Evolutionary conservation across 2,797 vertebrate species (phyloP), one percentile per base, ranked within the genome.

Genomic region (Odontamblyopus rebecca): DNA sequence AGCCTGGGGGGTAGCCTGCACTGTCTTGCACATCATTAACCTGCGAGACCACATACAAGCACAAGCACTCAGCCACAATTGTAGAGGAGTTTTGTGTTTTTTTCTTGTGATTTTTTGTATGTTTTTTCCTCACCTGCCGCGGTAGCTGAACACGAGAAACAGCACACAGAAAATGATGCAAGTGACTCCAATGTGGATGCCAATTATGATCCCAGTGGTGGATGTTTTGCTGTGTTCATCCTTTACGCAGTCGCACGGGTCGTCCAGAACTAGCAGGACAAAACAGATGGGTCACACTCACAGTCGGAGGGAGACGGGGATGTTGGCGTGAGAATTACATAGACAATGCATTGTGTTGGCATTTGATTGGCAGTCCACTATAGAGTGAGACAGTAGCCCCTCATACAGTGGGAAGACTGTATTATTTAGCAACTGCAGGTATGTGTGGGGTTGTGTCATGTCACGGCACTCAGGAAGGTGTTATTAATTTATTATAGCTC

Each of bases 131-230:
- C 89, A 99, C 98, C 98, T 97, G 89, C 97, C 96, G 30, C 96
- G 94, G 85, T 99, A 99, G 80, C 97, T 98, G 67, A 98, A 98
- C 89, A 97, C 93, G 56, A 99, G 96, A 92, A 99, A 99, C 59
- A 99, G 95, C 76, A 98, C 94, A 15, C 98, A 99, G 94, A 99
- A 98, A 85, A 99, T 93, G 88, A 99, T 98, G 92, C 98, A 99
- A 1, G 97, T 98, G 90, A 99, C 94, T 0, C 98, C 98, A 0
- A 99, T 98, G 91, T 99, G 97, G 86, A 98, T 98, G 29, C 98
- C 98, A 0, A 99, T 95, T 79, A 99, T 93, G 77, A 99, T 98
- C 80, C 96, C 97, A 0, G 96, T 97, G 0, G 97, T 95, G 41
- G 98, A 98, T 1, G 96, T 95, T 89, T 96, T 97, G 70, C 94